Percentiles rank a stretch among this genome's conserved stretches.
Evolutionary conservation across 2,888 invertebrate genomes (phyloP).

Genomic region (Patella ulyssiponensis): DNA sequence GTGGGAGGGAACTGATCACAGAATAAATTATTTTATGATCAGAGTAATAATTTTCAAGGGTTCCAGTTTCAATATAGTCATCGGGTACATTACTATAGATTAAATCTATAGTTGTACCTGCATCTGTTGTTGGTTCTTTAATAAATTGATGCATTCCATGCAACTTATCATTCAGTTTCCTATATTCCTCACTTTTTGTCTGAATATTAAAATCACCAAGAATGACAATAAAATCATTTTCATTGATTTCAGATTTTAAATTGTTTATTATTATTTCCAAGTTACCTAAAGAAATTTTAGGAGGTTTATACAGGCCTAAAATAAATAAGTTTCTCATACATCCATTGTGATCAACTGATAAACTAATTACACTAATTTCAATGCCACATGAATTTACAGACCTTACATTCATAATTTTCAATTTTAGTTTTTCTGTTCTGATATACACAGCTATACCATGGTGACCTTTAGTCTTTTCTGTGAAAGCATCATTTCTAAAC

Average conservation of each 20-base stretch:
- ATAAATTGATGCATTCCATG: neutral
- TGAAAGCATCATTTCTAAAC: neutral
- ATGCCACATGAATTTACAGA: neutral
- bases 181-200: neutral
- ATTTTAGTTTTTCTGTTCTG: neutral
- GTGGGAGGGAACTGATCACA: neutral
- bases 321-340: neutral
- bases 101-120: neutral
- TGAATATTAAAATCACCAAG: constrained; percentile 7
- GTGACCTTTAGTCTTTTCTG: neutral
- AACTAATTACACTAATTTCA: neutral
- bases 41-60: neutral
- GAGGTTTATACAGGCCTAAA: neutral
- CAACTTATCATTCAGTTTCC: neutral
- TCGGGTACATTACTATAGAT: neutral
- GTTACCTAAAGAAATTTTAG: neutral
- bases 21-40: neutral
- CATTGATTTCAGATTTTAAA: neutral
- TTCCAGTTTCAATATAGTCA: neutral
- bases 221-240: neutral
- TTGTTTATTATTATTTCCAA: neutral
- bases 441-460: neutral
- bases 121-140: neutral
- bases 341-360: neutral
- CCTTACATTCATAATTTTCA: neutral